These are phyloP conservation scores for Ganaspis sp. DNA, from an alignment of 1,140 invertebrate species.

Conservation along the genomic window DNA sequence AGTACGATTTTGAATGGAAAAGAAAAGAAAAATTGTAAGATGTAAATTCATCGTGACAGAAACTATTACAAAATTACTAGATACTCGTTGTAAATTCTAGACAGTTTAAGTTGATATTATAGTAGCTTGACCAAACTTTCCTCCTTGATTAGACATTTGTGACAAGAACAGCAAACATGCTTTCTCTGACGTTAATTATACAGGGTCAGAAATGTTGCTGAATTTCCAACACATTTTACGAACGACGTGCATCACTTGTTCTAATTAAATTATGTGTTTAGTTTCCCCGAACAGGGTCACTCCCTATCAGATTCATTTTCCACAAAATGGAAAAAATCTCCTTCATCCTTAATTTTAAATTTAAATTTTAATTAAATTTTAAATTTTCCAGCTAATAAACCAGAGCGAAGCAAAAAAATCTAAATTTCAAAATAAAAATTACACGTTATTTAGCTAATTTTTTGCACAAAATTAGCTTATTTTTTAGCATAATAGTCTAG, in stretches of 20 bases:
- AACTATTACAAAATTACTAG: neutral
- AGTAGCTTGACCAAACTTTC: constrained; percentile 44
- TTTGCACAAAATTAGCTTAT: too few species aligned
- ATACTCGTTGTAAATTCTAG: neutral
- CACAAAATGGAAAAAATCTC: neutral
- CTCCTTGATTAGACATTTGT: constrained; percentile 58
- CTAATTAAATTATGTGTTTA: constrained; percentile 22
- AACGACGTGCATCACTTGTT: neutral
- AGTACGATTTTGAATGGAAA: too few species aligned
- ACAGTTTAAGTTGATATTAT: constrained; percentile 2
- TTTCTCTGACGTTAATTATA: constrained; percentile 7
- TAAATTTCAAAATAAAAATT: too few species aligned
- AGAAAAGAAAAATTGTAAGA: neutral
- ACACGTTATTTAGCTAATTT: too few species aligned
- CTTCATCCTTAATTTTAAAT: neutral
- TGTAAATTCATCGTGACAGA: neutral
- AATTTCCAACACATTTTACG: constrained; percentile 3
- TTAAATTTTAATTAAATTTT: too few species aligned
- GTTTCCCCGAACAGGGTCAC: neutral
- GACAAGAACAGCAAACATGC: constrained; percentile 40
- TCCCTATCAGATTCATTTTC: neutral
- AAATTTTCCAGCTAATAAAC: too few species aligned
- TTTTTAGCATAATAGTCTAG: too few species aligned
- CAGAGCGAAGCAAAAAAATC: too few species aligned
- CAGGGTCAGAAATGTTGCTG: constrained; percentile 9